Evolutionary conservation across 1,140 invertebrate species (phyloP).

Genomic region (Lycorma delicatula): DNA sequence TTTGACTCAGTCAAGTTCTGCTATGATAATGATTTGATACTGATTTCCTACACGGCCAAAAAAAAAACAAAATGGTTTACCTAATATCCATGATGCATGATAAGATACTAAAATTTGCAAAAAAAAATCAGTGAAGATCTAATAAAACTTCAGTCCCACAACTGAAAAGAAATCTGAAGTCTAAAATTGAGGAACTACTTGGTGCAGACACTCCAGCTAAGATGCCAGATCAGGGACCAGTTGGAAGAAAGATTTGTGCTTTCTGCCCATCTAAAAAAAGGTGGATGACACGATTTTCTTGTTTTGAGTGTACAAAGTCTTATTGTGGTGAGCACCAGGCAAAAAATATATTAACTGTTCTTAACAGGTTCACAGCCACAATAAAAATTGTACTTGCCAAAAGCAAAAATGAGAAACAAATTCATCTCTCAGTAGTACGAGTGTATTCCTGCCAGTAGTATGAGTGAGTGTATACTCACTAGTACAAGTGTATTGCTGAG

Average conservation of each 20-base stretch:
- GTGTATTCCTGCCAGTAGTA: too few species aligned
- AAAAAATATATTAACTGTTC: slow-evolving; percentile 2
- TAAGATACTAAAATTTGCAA: slow-evolving; percentile 1
- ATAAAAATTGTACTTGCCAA: too few species aligned
- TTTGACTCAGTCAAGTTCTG: slow-evolving; percentile 15
- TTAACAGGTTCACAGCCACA: too few species aligned
- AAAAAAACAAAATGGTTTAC: slow-evolving; percentile 30
- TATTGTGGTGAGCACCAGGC: neutral
- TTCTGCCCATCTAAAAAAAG: slow-evolving; percentile 5
- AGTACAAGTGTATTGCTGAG: too few species aligned
- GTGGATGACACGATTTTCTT: neutral
- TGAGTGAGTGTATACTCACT: too few species aligned
- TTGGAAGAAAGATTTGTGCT: neutral
- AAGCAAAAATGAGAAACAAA: too few species aligned
- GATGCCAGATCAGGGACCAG: neutral
- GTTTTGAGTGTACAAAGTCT: neutral
- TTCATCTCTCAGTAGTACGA: too few species aligned
- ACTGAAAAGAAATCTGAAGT: neutral
- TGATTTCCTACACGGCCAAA: slow-evolving; percentile 35
- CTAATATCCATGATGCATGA: slow-evolving; percentile 34
- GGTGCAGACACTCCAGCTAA: neutral
- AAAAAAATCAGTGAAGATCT: neutral
- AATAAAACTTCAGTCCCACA: neutral
- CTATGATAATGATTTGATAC: slow-evolving; percentile 31
- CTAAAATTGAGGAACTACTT: neutral